phyloP scores from a whole-genome alignment of 2,888 invertebrate genomes.

The Dioctria rufipes region DNA sequence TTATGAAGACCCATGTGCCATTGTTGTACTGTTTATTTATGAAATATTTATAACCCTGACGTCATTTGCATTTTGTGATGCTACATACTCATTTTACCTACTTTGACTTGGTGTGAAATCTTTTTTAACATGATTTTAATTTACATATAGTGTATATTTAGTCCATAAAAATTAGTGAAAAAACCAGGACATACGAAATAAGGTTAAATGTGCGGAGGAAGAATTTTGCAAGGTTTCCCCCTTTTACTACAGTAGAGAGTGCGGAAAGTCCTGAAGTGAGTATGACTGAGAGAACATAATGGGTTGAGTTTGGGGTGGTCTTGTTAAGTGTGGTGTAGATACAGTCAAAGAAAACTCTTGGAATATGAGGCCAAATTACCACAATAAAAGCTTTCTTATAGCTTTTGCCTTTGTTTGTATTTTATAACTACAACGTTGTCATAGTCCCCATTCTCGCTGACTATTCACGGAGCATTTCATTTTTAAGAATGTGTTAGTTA shows the following conservation, averaged over 20 bases:
- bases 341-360: slow-evolving; percentile 1
- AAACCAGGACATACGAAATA: slow-evolving; percentile 40
- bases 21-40: background rate
- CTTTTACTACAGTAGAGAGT: background rate
- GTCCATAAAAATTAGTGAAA: slow-evolving; percentile 14
- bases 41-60: slow-evolving; percentile 45
- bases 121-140: slow-evolving; percentile 29
- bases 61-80: slow-evolving; percentile 47
- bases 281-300: background rate
- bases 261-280: background rate
- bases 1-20: no score
- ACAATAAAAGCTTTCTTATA: slow-evolving; percentile 46
- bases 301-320: background rate
- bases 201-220: slow-evolving; percentile 9
- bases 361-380: slow-evolving; percentile 44
- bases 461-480: slow-evolving; percentile 7
- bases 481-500: slow-evolving; percentile 27
- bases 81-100: slow-evolving; percentile 1
- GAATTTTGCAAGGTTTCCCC: slow-evolving; percentile 27
- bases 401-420: slow-evolving; percentile 43
- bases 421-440: slow-evolving; percentile 28
- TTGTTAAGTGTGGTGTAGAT: slow-evolving; percentile 1
- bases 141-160: slow-evolving; percentile 33
- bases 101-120: slow-evolving; percentile 2
- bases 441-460: background rate